phyloP scores from a whole-genome alignment of 2,113 vertebrate species.

The Pteruthius melanotis region DNA sequence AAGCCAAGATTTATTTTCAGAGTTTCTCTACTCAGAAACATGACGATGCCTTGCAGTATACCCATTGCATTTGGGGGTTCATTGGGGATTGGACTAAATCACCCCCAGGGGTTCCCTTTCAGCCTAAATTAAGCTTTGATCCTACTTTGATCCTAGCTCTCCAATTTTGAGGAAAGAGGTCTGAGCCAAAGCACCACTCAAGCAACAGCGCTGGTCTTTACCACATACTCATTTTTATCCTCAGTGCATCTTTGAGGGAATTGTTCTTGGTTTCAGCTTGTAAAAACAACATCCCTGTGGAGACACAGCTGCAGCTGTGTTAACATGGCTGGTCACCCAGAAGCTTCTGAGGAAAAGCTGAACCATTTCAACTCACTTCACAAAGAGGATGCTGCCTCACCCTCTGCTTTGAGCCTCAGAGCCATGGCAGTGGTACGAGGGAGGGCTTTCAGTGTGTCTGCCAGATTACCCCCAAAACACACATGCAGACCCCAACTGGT shows the following conservation, averaged over 20 bases:
- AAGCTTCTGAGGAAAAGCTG: not conserved
- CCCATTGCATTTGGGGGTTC: not conserved
- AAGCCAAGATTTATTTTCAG: not conserved
- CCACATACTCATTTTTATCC: not conserved
- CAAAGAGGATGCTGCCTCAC: not conserved
- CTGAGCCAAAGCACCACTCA: not conserved
- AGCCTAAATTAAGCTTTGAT: not conserved
- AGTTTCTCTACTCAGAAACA: not conserved
- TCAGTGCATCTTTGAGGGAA: constrained; percentile 10
- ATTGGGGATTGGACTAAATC: not conserved
- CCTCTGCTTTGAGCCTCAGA: not conserved
- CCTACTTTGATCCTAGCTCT: not conserved
- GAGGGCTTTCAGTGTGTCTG: not conserved
- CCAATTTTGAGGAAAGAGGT: not conserved
- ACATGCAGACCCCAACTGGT: not conserved
- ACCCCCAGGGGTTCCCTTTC: not conserved
- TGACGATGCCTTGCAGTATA: not conserved
- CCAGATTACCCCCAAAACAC: not conserved
- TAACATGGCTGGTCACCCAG: constrained; percentile 2
- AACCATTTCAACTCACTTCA: not conserved
- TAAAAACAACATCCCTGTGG: constrained; percentile 5
- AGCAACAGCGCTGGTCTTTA: not conserved
- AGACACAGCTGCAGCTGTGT: constrained; percentile 19
- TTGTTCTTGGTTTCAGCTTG: not conserved
- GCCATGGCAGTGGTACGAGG: not conserved